Percentiles rank a stretch among this genome's conserved stretches.
phyloP scores from a whole-genome alignment of 2,113 vertebrate species.

The Prietella phreatophila region DNA sequence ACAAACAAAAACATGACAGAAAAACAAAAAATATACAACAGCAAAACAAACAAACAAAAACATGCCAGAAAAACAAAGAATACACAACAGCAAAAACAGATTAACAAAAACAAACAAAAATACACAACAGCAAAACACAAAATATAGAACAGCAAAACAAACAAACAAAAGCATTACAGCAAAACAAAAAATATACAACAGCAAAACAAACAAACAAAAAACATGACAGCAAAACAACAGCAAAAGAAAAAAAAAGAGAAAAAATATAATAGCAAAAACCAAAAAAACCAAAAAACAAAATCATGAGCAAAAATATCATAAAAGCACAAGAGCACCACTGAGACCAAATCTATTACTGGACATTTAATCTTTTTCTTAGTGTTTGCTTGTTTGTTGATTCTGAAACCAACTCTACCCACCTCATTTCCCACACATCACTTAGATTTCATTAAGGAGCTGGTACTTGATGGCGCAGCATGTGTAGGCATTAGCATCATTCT shows the following conservation, averaged over 20 bases:
- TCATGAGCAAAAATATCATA: neutral
- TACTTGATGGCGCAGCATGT: conserved; percentile 27
- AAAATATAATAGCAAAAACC: neutral
- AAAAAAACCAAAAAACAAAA: neutral
- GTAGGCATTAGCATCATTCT: conserved; percentile 30
- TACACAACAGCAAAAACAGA: neutral
- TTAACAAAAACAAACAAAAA: neutral
- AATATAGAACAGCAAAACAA: too few relatives aligned
- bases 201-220: neutral
- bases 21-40: neutral
- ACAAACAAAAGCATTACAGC: neutral
- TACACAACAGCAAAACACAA: too few relatives aligned
- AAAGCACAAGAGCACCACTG: neutral
- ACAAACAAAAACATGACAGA: neutral
- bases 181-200: neutral
- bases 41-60: neutral
- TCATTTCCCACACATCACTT: conserved; percentile 21
- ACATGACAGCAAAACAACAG: neutral
- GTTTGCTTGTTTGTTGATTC: conserved; percentile 29
- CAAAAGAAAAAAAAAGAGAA: neutral
- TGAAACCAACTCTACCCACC: conserved; percentile 18
- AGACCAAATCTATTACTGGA: neutral
- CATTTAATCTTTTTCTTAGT: neutral
- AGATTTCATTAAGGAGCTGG: conserved; percentile 11
- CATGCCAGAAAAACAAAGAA: neutral